Conservation (phyloP, 2,797 vertebrate genomes). For the Chiroxiphia lanceolata region DNA sequence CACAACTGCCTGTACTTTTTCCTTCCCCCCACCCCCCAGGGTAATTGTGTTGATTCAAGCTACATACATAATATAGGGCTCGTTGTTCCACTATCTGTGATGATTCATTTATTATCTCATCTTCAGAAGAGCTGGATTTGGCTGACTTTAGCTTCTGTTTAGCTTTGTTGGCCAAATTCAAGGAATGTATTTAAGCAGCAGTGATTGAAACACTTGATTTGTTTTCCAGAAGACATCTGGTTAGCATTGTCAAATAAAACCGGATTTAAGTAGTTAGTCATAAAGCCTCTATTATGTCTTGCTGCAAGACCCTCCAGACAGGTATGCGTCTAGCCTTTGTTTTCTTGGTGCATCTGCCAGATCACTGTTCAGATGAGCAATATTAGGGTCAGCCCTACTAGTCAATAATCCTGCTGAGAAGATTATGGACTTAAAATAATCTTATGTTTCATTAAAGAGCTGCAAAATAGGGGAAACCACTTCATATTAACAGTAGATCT, state of each 20-base stretch:
- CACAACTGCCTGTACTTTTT: background rate
- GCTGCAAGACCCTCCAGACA: conserved; percentile 49
- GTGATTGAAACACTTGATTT: conserved; percentile 51
- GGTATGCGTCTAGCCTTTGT: conserved; percentile 47
- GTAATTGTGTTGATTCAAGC: conserved; percentile 31
- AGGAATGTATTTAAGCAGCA: conserved; percentile 55
- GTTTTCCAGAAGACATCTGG: conserved; percentile 59
- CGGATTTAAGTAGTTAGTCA: conserved; percentile 51
- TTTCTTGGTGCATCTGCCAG: conserved; percentile 39
- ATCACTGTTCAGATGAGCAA: conserved; percentile 64
- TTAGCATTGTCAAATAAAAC: conserved; percentile 54
- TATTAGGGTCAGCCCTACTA: conserved; percentile 53
- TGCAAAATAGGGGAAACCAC: conserved; percentile 24
- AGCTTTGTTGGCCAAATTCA: conserved; percentile 45
- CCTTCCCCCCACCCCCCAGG: background rate
- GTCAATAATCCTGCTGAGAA: conserved; percentile 62
- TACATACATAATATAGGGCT: background rate
- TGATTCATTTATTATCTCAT: conserved; percentile 67
- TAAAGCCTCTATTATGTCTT: conserved; percentile 53
- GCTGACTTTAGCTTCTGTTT: conserved; percentile 54
- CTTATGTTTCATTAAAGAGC: conserved; percentile 63
- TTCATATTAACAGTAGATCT: conserved; percentile 26
- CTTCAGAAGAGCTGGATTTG: conserved; percentile 43
- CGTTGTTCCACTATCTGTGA: background rate
- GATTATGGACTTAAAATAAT: conserved; percentile 68